Conservation (phyloP, 30 jellyfish, hydroid and myxozoan species). For the Rhopilema esculentum region DNA sequence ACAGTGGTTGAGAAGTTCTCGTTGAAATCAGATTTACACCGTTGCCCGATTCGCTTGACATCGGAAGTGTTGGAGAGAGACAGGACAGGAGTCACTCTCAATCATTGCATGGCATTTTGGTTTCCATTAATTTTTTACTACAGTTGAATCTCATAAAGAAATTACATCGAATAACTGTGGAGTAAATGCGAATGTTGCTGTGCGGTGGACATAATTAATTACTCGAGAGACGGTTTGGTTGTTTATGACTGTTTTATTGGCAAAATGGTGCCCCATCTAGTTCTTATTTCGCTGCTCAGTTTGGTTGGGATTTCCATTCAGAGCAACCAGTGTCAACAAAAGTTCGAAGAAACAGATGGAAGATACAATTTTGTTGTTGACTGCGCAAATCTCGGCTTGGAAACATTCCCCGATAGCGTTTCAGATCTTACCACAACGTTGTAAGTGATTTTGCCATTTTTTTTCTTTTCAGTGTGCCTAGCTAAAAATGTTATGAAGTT, state of each 20-base stretch:
- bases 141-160: background rate
- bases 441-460: constrained; percentile 63
- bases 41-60: background rate
- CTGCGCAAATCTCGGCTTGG: constrained; percentile 94
- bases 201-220: background rate
- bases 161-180: background rate
- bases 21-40: background rate
- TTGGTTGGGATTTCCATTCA: constrained; percentile 53
- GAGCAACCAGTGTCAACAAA: constrained; percentile 56
- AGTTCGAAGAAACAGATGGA: constrained; percentile 66
- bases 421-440: constrained; percentile 80
- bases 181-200: background rate
- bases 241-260: background rate
- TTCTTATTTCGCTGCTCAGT: constrained; percentile 22
- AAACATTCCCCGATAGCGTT: constrained; percentile 71
- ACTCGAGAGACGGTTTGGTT: background rate
- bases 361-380: constrained; percentile 75
- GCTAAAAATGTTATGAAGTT: background rate
- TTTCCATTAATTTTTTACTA: background rate
- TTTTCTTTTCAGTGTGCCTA: background rate
- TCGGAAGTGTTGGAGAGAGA: background rate
- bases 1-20: background rate
- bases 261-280: constrained; percentile 20
- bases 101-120: background rate
- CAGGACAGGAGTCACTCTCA: background rate